These are phyloP conservation scores for Silurus aristotelis DNA, from an alignment of 2,797 vertebrate genomes.

Conservation along the genomic window DNA sequence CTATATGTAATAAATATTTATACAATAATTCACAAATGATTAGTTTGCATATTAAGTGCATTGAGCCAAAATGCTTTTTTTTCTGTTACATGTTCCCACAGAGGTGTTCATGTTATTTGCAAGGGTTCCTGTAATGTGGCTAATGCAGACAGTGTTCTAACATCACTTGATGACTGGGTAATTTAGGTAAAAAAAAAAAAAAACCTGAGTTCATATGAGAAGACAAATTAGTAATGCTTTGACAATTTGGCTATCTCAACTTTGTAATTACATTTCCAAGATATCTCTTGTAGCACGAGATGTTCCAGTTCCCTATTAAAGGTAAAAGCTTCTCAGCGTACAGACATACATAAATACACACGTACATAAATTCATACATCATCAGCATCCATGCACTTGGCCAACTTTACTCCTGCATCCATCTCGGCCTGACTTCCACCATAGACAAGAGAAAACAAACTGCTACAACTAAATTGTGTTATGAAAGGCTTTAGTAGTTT, in stretches of 20 bases:
- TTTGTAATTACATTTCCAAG: conserved; percentile 4
- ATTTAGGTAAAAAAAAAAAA: not conserved
- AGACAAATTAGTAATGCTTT: conserved; percentile 31
- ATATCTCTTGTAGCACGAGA: conserved; percentile 16
- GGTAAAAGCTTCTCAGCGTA: conserved; percentile 59
- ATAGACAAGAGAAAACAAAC: conserved; percentile 10
- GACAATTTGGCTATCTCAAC: conserved; percentile 9
- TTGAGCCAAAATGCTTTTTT: conserved; percentile 20
- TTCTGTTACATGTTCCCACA: conserved; percentile 9
- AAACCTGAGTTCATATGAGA: conserved; percentile 36
- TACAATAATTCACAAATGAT: conserved; percentile 57
- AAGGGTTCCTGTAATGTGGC: conserved; percentile 16
- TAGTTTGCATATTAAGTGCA: conserved; percentile 44
- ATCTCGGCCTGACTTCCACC: conserved; percentile 33
- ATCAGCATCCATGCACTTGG: conserved; percentile 49
- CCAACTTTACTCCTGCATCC: conserved; percentile 45
- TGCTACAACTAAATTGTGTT: conserved; percentile 71
- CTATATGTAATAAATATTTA: conserved; percentile 58
- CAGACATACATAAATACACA: conserved; percentile 52
- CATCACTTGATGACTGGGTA: conserved; percentile 21
- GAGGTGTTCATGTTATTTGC: conserved; percentile 31
- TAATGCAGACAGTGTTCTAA: conserved; percentile 37
- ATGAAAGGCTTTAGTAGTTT: conserved; percentile 60
- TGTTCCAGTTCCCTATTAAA: conserved; percentile 31
- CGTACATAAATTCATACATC: conserved; percentile 57